A percentile compares a stretch with the other conserved stretches of the same genome.
These are phyloP conservation scores for Dipodomys merriami DNA, from an alignment of 2,113 vertebrate genomes.

Conservation along the genomic window DNA sequence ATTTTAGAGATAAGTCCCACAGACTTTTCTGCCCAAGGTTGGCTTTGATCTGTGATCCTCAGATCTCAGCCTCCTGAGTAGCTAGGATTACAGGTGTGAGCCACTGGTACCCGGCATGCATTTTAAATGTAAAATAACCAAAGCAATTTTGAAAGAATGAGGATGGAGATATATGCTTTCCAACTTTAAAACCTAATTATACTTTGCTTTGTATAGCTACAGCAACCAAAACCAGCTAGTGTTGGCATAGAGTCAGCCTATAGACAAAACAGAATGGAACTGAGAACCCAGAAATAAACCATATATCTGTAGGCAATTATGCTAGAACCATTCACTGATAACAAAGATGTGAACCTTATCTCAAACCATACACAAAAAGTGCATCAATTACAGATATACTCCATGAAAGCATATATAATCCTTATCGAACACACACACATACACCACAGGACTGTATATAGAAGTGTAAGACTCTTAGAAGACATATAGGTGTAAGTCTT, in stretches of 20 bases:
- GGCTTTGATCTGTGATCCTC: no score
- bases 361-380: not conserved
- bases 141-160: slow-evolving; percentile 17
- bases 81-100: no score
- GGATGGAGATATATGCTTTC: not conserved
- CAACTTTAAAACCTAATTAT: slow-evolving; percentile 15
- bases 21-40: no score
- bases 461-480: slow-evolving; percentile 18
- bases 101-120: no score
- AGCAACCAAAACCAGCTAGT: not conserved
- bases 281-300: not conserved
- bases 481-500: not conserved
- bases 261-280: not conserved
- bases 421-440: no score
- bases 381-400: slow-evolving; percentile 2
- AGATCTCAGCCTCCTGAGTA: no score
- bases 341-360: not conserved
- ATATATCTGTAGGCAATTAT: not conserved
- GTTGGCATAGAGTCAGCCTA: not conserved
- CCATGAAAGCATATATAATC: not conserved
- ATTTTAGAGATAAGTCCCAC: no score
- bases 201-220: not conserved
- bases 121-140: not conserved
- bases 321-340: not conserved
- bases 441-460: no score